phyloP scores from a whole-genome alignment of 1,140 invertebrate species.

The Holotrichia oblita region DNA sequence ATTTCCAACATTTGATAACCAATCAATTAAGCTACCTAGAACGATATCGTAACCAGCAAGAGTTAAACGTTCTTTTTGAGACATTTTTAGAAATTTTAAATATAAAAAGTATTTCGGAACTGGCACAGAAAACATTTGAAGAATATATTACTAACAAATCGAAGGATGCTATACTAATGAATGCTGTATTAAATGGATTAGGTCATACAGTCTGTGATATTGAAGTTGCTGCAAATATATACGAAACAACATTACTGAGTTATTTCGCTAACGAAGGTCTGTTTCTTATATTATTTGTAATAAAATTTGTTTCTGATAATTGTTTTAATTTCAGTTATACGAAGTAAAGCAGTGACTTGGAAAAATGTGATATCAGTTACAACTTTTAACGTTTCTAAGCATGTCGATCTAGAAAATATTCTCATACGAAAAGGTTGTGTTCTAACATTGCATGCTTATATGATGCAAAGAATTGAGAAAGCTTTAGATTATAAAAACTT shows the following conservation, averaged over 20 bases:
- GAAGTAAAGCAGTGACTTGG: constrained; percentile 50
- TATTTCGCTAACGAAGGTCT: constrained; percentile 57
- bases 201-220: constrained; percentile 51
- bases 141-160: constrained; percentile 55
- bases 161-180: constrained; percentile 51
- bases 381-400: constrained; percentile 49
- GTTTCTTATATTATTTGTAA: not conserved
- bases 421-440: constrained; percentile 52
- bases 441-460: constrained; percentile 56
- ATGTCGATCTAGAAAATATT: constrained; percentile 52
- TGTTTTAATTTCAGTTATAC: constrained; percentile 2
- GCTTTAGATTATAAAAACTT: constrained; percentile 50
- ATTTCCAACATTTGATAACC: constrained; percentile 50
- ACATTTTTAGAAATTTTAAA: constrained; percentile 54
- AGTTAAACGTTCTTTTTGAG: constrained; percentile 52
- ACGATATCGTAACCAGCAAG: constrained; percentile 49
- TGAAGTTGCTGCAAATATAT: constrained; percentile 51
- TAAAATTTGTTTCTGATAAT: not conserved
- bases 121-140: constrained; percentile 51
- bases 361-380: constrained; percentile 48
- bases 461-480: constrained; percentile 54
- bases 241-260: constrained; percentile 52
- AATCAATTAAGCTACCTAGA: constrained; percentile 55
- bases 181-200: constrained; percentile 51
- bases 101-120: constrained; percentile 49